Conservation (phyloP, 1,140 invertebrate species). For the Drosophila sulfurigaster region DNA sequence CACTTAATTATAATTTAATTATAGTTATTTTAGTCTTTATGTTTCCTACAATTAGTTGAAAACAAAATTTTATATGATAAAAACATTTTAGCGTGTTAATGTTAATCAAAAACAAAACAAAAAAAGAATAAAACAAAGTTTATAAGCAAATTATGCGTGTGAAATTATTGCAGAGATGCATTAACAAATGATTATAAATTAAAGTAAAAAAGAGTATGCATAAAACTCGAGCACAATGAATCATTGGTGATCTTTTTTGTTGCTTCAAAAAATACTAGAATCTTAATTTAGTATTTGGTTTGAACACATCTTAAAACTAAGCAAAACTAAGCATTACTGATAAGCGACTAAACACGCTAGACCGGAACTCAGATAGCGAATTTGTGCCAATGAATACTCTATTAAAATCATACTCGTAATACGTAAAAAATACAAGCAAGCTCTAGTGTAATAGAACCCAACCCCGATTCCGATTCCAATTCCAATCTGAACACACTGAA, state of each 20-base stretch:
- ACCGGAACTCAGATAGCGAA: constrained; percentile 57
- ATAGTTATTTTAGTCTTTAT: constrained; percentile 71
- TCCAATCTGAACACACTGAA: constrained; percentile 8
- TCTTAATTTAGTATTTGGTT: constrained; percentile 6
- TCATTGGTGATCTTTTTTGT: constrained; percentile 12
- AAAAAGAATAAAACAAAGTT: constrained; percentile 67
- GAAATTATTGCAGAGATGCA: constrained; percentile 64
- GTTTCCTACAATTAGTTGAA: constrained; percentile 65
- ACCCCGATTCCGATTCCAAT: not conserved
- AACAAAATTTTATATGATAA: constrained; percentile 75
- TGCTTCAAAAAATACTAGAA: constrained; percentile 8
- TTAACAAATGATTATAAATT: constrained; percentile 6
- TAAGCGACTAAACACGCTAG: constrained; percentile 16
- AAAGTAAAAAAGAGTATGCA: not conserved
- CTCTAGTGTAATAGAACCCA: constrained; percentile 28
- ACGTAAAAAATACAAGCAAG: constrained; percentile 29
- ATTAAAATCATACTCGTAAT: constrained; percentile 26
- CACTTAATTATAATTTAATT: constrained; percentile 54
- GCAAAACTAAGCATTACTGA: constrained; percentile 8
- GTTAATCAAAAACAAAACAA: constrained; percentile 56
- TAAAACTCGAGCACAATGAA: constrained; percentile 14
- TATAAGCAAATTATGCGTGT: constrained; percentile 60
- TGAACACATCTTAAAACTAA: constrained; percentile 5
- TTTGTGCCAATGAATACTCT: constrained; percentile 69
- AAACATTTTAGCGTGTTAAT: constrained; percentile 77